These are phyloP conservation scores for Hedya salicella DNA, from an alignment of 2,888 invertebrate species.

Conservation along the genomic window DNA sequence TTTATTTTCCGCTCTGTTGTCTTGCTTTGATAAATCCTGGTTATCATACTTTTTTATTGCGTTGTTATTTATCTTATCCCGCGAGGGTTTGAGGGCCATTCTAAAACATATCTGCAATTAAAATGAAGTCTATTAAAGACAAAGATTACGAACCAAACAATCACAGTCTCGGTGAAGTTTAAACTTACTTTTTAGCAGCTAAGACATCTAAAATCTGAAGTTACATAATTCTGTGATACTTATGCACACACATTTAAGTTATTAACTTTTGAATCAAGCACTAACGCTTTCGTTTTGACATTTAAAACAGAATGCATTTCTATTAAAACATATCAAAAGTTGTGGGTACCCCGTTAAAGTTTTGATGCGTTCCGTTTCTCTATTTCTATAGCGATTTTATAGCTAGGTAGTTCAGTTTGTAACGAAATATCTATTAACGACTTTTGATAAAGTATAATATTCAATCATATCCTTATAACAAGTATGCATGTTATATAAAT, in stretches of 20 bases:
- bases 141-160: neutral
- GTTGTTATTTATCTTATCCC: conserved; percentile 9
- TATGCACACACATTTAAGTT: neutral
- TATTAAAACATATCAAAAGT: neutral
- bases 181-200: conserved; percentile 27
- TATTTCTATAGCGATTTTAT: neutral
- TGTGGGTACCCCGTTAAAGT: conserved; percentile 1
- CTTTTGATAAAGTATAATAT: no score
- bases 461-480: no score
- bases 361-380: conserved; percentile 8
- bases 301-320: neutral
- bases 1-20: conserved; percentile 16
- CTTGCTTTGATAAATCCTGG: conserved; percentile 27
- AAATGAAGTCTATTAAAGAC: neutral
- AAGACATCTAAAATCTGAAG: neutral
- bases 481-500: no score
- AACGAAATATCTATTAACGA: no score
- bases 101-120: conserved; percentile 21
- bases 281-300: conserved; percentile 34
- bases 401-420: no score
- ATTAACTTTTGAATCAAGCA: conserved; percentile 22
- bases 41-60: conserved; percentile 27
- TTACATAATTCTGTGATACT: neutral
- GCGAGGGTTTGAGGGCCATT: conserved; percentile 20
- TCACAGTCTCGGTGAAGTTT: neutral